Conservation (phyloP, 2,888 invertebrate genomes). For the Eupithecia insigniata region DNA sequence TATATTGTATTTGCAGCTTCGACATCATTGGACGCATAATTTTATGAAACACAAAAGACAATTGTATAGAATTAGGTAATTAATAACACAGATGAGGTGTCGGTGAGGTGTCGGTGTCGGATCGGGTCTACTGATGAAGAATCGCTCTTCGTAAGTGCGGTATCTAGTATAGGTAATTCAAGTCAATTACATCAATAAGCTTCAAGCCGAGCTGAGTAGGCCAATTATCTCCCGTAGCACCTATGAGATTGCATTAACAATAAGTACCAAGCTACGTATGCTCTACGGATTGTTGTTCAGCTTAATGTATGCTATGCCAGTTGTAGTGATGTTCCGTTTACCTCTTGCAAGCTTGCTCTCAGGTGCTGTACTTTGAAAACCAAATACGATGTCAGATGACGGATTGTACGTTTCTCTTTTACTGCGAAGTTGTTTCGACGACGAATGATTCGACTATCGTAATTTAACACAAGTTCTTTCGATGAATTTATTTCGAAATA, state of each 20-base stretch:
- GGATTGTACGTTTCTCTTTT: neutral
- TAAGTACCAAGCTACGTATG: neutral
- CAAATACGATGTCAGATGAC: neutral
- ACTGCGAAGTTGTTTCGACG: neutral
- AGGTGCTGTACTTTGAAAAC: neutral
- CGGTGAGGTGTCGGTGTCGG: neutral
- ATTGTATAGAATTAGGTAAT: neutral
- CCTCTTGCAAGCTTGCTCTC: neutral
- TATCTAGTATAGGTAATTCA: neutral
- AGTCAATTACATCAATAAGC: neutral
- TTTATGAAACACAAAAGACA: neutral
- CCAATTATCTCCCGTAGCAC: neutral
- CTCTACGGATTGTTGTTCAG: neutral
- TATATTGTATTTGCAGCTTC: neutral
- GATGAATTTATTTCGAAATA: neutral
- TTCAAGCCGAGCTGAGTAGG: neutral
- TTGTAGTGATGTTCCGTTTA: neutral
- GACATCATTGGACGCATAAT: neutral
- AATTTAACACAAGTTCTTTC: neutral
- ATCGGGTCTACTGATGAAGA: neutral
- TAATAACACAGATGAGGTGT: neutral
- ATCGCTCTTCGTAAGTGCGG: neutral
- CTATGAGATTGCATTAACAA: neutral
- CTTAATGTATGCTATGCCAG: neutral
- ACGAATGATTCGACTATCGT: neutral